A percentile compares a stretch with the other conserved stretches of the same genome.
Evolutionary conservation across 2,113 vertebrate species (phyloP).

Genomic region (Chauna torquata): DNA sequence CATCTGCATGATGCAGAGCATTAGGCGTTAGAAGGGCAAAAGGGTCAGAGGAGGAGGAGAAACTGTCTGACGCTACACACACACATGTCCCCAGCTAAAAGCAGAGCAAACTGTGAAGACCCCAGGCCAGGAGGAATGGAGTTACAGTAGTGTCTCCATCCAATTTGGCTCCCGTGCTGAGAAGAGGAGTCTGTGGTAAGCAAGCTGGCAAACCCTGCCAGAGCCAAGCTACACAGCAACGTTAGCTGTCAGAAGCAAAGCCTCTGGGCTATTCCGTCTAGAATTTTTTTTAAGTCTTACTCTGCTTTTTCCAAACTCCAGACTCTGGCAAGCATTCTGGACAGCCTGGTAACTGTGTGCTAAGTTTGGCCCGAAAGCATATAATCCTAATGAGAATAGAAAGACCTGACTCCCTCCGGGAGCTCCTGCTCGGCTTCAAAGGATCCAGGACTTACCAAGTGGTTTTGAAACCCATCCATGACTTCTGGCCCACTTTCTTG

Average conservation of each 20-base stretch:
- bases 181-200: background rate
- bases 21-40: background rate
- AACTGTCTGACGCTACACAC: background rate
- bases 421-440: slow-evolving; percentile 44
- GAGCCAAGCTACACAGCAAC: background rate
- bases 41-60: background rate
- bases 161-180: background rate
- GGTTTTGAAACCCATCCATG: slow-evolving; percentile 47
- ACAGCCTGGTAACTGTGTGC: slow-evolving; percentile 34
- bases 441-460: slow-evolving; percentile 1
- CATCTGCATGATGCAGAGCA: background rate
- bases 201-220: background rate
- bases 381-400: slow-evolving; percentile 49
- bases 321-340: slow-evolving; percentile 32
- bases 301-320: slow-evolving; percentile 9
- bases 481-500: slow-evolving; percentile 54
- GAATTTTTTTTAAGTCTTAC: background rate
- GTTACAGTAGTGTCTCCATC: background rate
- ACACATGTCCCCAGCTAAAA: accelerated
- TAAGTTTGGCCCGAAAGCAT: slow-evolving; percentile 43
- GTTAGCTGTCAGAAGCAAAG: background rate
- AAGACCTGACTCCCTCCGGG: slow-evolving; percentile 21
- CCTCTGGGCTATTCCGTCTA: background rate
- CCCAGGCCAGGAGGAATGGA: background rate
- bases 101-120: background rate